Evolutionary conservation across 2,113 vertebrate species (phyloP).

Genomic region (Callocephalon fimbriatum): DNA sequence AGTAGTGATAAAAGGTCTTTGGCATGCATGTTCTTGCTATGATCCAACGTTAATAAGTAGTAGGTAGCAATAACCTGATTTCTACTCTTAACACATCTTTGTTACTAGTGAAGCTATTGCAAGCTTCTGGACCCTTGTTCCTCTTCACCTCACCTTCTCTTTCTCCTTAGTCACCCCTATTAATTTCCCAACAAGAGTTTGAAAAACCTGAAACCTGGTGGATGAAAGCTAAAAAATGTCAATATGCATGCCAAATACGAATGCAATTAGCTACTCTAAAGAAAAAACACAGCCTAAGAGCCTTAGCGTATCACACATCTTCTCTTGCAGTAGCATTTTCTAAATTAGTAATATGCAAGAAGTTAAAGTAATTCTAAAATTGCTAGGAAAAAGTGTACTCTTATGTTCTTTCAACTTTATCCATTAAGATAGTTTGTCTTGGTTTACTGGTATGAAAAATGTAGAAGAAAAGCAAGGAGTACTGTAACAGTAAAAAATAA

Average conservation of each 20-base stretch:
- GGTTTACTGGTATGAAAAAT: neutral
- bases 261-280: neutral
- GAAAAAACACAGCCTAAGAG: neutral
- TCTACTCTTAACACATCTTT: neutral
- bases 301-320: neutral
- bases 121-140: neutral
- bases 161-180: neutral
- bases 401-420: neutral
- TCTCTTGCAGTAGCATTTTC: neutral
- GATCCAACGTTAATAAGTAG: neutral
- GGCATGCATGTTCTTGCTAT: neutral
- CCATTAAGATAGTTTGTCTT: neutral
- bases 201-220: neutral
- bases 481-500: neutral
- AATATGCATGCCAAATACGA: neutral
- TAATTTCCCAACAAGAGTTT: neutral
- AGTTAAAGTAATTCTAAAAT: neutral
- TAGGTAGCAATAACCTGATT: neutral
- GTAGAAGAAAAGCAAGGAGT: neutral
- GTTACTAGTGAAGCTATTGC: neutral
- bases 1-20: neutral
- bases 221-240: neutral
- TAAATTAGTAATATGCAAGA: neutral
- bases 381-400: neutral
- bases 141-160: neutral